These are phyloP conservation scores for Eremobia ochroleuca DNA, from an alignment of 2,888 invertebrate species.

Conservation along the genomic window DNA sequence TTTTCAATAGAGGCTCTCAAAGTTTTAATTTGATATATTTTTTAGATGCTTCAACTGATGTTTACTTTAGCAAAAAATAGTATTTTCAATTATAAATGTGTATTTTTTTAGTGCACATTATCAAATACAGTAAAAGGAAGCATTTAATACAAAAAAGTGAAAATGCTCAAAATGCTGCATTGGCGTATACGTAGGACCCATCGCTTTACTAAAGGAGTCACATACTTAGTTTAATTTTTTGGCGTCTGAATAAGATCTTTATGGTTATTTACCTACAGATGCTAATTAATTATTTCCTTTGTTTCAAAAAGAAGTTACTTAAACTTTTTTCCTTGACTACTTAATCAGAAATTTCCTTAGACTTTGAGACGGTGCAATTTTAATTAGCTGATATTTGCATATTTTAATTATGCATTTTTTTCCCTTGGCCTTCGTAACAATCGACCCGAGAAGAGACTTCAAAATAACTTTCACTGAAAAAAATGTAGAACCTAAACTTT, in stretches of 20 bases:
- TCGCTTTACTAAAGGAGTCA: no score
- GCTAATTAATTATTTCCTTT: not conserved
- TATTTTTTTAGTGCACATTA: no score
- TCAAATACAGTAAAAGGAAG: no score
- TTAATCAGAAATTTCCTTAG: not conserved
- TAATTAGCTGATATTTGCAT: slow-evolving; percentile 4
- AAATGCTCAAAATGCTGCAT: no score
- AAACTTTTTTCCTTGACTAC: not conserved
- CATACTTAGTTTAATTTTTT: not conserved
- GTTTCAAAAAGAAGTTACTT: not conserved
- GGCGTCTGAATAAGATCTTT: not conserved
- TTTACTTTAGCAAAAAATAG: no score
- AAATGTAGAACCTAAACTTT: not conserved
- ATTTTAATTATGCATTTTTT: not conserved
- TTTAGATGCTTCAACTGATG: no score
- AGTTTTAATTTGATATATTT: no score
- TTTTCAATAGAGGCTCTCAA: no score
- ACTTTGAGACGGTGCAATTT: not conserved
- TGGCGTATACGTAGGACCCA: no score
- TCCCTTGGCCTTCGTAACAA: not conserved
- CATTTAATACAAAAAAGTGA: no score
- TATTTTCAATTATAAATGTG: no score
- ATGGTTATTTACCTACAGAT: not conserved
- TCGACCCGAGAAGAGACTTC: not conserved
- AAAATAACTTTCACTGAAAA: not conserved